A percentile compares a stretch with the other conserved stretches of the same genome.
phyloP scores from a whole-genome alignment of 2,113 vertebrate species.

The Corythoichthys haematopterus region DNA sequence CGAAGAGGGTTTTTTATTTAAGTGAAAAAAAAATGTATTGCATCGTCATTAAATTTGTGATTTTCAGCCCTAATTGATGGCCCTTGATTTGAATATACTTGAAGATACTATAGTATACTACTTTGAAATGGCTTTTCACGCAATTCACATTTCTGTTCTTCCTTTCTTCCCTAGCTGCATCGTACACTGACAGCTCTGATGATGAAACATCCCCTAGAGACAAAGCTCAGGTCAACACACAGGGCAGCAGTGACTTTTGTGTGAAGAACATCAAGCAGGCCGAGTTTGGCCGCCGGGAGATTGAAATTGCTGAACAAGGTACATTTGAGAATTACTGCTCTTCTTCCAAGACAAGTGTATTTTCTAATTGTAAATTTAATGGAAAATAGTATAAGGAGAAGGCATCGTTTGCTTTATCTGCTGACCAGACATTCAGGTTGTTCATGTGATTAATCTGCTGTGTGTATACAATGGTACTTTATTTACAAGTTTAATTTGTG shows the following conservation, averaged over 20 bases:
- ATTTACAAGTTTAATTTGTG: too few relatives aligned
- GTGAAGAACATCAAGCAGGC: slow-evolving; percentile 99
- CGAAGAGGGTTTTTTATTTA: too few relatives aligned
- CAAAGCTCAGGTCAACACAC: slow-evolving; percentile 94
- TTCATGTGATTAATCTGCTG: too few relatives aligned
- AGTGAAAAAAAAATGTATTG: too few relatives aligned
- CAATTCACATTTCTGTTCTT: background rate
- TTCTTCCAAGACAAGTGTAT: background rate
- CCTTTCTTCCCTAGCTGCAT: slow-evolving; percentile 77
- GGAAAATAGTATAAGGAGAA: background rate
- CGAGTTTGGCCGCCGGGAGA: slow-evolving; percentile 94
- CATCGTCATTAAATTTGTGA: too few relatives aligned
- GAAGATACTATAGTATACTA: background rate
- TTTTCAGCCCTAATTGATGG: too few relatives aligned
- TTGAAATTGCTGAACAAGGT: slow-evolving; percentile 99
- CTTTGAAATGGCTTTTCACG: background rate
- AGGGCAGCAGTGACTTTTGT: slow-evolving; percentile 94
- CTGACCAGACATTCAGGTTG: background rate
- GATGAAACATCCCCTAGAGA: slow-evolving; percentile 94
- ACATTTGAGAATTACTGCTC: background rate
- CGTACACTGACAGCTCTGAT: slow-evolving; percentile 98
- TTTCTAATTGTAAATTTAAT: background rate
- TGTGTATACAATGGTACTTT: too few relatives aligned
- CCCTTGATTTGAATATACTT: too few relatives aligned
- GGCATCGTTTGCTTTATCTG: background rate